Conservation (phyloP, 30 jellyfish, hydroid and myxozoan genomes). For the Hydractinia echinata region DNA sequence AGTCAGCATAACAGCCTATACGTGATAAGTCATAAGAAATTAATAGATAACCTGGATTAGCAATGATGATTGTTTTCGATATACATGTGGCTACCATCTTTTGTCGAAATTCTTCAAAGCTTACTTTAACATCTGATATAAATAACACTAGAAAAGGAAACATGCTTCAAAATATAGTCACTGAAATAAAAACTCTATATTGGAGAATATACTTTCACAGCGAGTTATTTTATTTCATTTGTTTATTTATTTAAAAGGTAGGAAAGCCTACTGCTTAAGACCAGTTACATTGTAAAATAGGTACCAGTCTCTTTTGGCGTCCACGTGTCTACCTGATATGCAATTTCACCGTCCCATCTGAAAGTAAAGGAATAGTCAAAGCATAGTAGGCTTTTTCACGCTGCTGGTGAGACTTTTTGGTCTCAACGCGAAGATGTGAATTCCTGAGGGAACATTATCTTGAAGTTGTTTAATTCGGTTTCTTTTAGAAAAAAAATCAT, state of each 20-base stretch:
- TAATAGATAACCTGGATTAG: slow-evolving; percentile 63
- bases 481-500: too few relatives aligned
- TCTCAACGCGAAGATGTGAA: too few relatives aligned
- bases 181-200: too few relatives aligned
- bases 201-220: too few relatives aligned
- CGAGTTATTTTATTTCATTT: too few relatives aligned
- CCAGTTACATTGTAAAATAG: background rate
- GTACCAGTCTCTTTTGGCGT: slow-evolving; percentile 36
- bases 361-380: background rate
- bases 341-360: slow-evolving; percentile 76
- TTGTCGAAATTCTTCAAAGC: slow-evolving; percentile 63
- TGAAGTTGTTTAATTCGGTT: too few relatives aligned
- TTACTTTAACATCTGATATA: slow-evolving; percentile 61
- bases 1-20: background rate
- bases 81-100: slow-evolving; percentile 71
- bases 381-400: too few relatives aligned
- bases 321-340: slow-evolving; percentile 57
- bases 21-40: background rate
- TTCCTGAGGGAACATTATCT: too few relatives aligned
- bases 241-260: too few relatives aligned
- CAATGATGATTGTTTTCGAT: slow-evolving; percentile 68
- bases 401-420: too few relatives aligned
- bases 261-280: background rate
- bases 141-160: slow-evolving; percentile 45
- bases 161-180: too few relatives aligned